Evolutionary conservation across 1,140 invertebrate genomes (phyloP).

Genomic region (Berghia stephanieae): DNA sequence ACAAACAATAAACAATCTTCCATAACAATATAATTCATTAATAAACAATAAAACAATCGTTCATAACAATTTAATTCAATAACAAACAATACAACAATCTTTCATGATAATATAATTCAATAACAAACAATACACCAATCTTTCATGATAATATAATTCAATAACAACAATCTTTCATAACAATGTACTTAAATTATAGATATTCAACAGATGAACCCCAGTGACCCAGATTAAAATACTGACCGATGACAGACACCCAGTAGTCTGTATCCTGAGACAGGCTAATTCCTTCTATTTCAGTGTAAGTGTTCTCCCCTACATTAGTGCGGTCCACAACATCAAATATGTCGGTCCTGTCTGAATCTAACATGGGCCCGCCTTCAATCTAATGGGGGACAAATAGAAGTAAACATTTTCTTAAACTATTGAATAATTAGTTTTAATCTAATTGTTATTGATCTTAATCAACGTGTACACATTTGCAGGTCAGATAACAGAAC

Average conservation of each 20-base stretch:
- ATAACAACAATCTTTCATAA: no score
- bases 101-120: no score
- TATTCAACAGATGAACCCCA: not conserved
- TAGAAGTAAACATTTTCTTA: not conserved
- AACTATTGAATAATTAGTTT: not conserved
- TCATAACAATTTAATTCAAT: no score
- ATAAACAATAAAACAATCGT: no score
- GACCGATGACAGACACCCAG: slow-evolving; percentile 49
- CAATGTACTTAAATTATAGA: no score
- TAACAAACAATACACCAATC: no score
- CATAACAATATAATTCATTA: no score
- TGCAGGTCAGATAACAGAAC: not conserved
- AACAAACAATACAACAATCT: no score
- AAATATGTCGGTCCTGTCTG: slow-evolving; percentile 35
- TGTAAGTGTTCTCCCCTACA: slow-evolving; percentile 40
- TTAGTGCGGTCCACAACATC: slow-evolving; percentile 40
- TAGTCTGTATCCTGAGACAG: slow-evolving; percentile 40
- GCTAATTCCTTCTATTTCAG: slow-evolving; percentile 33
- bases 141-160: no score
- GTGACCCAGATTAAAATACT: not conserved
- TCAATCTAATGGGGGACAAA: slow-evolving; percentile 42
- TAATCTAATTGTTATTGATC: not conserved
- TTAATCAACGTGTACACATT: not conserved
- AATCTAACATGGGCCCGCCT: slow-evolving; percentile 38
- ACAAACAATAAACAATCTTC: no score